Evolutionary conservation across 2,797 vertebrate species (phyloP).

Genomic region (Sciurus vulgaris): DNA sequence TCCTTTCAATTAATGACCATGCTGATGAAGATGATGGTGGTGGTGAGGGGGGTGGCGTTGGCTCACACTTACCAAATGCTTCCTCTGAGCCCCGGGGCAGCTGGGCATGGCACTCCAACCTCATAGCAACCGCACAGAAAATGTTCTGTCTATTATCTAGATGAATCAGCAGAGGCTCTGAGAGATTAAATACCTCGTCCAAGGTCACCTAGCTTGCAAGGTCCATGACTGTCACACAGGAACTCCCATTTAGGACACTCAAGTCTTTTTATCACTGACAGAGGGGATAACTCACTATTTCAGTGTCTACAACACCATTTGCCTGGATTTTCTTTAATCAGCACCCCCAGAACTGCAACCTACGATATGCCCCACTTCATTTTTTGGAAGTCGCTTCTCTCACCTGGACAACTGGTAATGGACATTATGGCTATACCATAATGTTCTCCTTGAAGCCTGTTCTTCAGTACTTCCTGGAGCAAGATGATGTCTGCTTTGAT

Average conservation of each 20-base stretch:
- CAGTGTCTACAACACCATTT: background rate
- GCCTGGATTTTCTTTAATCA: background rate
- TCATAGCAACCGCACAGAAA: background rate
- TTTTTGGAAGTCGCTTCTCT: background rate
- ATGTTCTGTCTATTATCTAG: constrained; percentile 5
- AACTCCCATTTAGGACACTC: background rate
- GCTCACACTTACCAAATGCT: constrained; percentile 55
- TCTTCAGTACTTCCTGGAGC: background rate
- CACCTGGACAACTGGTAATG: background rate
- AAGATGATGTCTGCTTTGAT: constrained; percentile 22
- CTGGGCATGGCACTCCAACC: background rate
- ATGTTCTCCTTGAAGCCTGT: background rate
- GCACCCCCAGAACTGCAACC: background rate
- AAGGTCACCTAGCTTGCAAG: background rate
- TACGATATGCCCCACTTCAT: background rate
- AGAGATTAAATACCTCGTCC: constrained; percentile 49
- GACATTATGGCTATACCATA: background rate
- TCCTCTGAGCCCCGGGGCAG: background rate
- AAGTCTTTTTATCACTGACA: background rate
- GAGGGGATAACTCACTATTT: background rate
- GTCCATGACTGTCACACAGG: background rate
- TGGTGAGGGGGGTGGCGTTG: background rate
- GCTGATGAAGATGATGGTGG: background rate
- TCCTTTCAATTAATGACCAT: background rate
- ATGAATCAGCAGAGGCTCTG: constrained; percentile 26